Evolutionary conservation across 1,140 invertebrate species (phyloP).

Genomic region (Drosophila pallidifrons): DNA sequence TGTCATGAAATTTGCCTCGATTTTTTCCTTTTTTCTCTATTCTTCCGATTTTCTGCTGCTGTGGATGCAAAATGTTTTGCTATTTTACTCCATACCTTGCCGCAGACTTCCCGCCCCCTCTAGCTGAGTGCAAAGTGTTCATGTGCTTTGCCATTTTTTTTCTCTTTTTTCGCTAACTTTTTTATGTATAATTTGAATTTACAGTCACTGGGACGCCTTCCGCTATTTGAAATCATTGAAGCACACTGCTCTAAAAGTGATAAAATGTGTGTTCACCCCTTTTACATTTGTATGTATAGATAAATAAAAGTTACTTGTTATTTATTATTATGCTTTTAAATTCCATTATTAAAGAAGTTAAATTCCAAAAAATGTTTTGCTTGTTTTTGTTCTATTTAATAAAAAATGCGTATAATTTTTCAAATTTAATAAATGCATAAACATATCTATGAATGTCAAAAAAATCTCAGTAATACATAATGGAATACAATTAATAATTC

Average conservation of each 20-base stretch:
- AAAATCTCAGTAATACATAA: no score
- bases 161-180: conserved; percentile 25
- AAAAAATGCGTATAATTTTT: not conserved
- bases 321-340: not conserved
- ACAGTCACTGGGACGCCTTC: conserved; percentile 75
- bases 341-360: no score
- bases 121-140: conserved; percentile 69
- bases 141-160: conserved; percentile 62
- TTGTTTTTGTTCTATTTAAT: no score
- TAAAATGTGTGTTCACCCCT: not conserved
- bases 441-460: no score
- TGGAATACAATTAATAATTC: no score
- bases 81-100: conserved; percentile 57
- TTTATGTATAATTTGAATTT: conserved; percentile 74
- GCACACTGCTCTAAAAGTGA: conserved; percentile 39
- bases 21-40: conserved; percentile 49
- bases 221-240: conserved; percentile 63
- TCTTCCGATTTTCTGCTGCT: conserved; percentile 33
- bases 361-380: no score
- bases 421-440: no score
- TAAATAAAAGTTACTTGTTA: not conserved
- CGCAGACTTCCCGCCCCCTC: conserved; percentile 3
- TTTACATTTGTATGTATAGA: not conserved
- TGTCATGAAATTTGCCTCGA: conserved; percentile 80
- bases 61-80: conserved; percentile 75